Conservation (phyloP, 1,140 invertebrate species). For the Pseudomyrmex sp. region DNA sequence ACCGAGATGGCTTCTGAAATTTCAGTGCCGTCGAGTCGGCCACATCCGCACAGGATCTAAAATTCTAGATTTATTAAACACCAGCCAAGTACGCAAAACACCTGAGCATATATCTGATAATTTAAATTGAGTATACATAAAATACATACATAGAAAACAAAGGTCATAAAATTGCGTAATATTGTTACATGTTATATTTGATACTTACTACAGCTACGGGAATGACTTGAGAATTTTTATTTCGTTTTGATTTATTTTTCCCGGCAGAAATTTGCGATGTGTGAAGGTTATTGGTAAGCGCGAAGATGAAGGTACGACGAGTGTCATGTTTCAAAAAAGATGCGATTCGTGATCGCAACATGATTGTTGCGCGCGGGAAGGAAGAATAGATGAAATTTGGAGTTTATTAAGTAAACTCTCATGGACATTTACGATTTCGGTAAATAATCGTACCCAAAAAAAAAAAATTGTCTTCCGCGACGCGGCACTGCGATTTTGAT, state of each 20-base stretch:
- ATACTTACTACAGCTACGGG: constrained; percentile 62
- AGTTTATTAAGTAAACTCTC: not conserved
- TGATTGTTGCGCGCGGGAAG: not conserved
- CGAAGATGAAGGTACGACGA: not conserved
- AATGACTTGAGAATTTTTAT: constrained; percentile 6
- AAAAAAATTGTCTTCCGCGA: not conserved
- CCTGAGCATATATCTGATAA: not conserved
- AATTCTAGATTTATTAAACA: not conserved
- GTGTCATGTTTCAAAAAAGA: constrained; percentile 5
- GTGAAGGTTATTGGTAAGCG: constrained; percentile 16
- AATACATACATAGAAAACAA: not conserved
- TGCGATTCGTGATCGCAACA: constrained; percentile 27
- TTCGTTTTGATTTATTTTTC: not conserved
- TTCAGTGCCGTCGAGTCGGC: constrained; percentile 88
- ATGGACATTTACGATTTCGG: constrained; percentile 19
- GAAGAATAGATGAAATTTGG: not conserved
- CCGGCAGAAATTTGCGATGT: constrained; percentile 31
- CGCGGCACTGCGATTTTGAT: constrained; percentile 6
- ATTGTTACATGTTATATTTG: not conserved
- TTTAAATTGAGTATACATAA: not conserved
- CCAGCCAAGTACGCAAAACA: not conserved
- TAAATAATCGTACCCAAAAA: constrained; percentile 29
- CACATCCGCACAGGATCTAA: constrained; percentile 87
- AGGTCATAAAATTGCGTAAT: not conserved
- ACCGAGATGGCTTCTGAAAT: constrained; percentile 87